phyloP scores from a whole-genome alignment of 2,888 invertebrate genomes.

The Phengaris alcon region DNA sequence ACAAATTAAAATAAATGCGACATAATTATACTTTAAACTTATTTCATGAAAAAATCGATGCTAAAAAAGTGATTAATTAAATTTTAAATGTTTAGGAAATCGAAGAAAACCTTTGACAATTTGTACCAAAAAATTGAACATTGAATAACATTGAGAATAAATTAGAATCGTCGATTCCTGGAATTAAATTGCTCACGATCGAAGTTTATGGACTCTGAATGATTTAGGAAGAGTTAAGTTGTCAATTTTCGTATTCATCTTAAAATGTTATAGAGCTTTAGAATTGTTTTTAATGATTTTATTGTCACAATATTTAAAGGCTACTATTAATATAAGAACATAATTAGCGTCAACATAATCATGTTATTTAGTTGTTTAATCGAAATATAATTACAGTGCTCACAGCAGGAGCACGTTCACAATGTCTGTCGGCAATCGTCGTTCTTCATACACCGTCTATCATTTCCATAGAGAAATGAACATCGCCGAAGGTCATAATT shows the following conservation, averaged over 20 bases:
- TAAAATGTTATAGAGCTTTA: conserved; percentile 28
- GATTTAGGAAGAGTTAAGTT: conserved; percentile 32
- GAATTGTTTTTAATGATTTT: not conserved
- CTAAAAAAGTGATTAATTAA: not conserved
- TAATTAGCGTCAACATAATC: no score
- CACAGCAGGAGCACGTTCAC: not conserved
- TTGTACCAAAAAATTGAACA: not conserved
- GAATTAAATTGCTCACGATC: conserved; percentile 37
- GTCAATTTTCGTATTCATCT: conserved; percentile 32
- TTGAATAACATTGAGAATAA: not conserved
- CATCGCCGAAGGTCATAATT: not conserved
- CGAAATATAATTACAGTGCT: no score
- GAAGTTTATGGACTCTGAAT: conserved; percentile 35
- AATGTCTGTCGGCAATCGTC: no score
- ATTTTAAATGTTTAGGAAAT: not conserved
- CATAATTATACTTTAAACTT: no score
- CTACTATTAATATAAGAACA: no score
- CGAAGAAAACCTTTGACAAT: not conserved
- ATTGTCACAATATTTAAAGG: not conserved
- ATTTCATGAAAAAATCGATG: no score
- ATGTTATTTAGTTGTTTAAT: no score
- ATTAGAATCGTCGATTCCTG: conserved; percentile 31
- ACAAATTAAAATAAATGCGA: no score
- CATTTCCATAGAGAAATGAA: not conserved
- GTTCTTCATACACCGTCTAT: no score